Evolutionary conservation across 2,888 invertebrate genomes (phyloP), one percentile per base, ranked within the genome.

Genomic region (Branchipolynoe longqiensis): DNA sequence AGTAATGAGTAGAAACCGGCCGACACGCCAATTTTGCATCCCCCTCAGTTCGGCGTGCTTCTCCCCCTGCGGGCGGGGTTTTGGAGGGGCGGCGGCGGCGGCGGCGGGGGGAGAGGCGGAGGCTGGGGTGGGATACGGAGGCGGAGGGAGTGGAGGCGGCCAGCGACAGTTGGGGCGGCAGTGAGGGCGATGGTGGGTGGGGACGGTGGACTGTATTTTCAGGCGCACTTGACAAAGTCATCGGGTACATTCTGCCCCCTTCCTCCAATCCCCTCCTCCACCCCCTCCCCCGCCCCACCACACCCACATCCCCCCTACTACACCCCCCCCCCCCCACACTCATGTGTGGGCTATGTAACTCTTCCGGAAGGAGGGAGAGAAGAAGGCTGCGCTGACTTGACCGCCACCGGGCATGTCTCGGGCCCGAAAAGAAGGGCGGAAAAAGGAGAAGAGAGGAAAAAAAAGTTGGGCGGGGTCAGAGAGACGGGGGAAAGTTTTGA

Each of bases 391-490:
- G 18, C 14, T 54, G 54, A 18, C 54, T 54, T n/a, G n/a, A n/a
- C n/a, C n/a, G n/a, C n/a, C n/a, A n/a, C n/a, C n/a, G n/a, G n/a
- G n/a, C n/a, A n/a, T n/a, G n/a, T n/a, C n/a, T n/a, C n/a, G n/a
- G n/a, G n/a, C n/a, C n/a, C n/a, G n/a, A n/a, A n/a, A n/a, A n/a
- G 54, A 18, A 54, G 54, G 54, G 54, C 22, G 54, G 54, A 54
- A 54, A 18, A 54, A 54, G 54, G 54, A 12, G 18, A n/a, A n/a
- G n/a, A n/a, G n/a, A n/a, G n/a, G 36, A 33, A 33, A n/a, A 78
- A 78, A 78, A 78, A 78, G 78, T 78, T 78, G 48, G 22, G 78
- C 25, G 48, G 73, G 78, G 78, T 78, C 78, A 78, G 41, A 31
- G 78, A 48, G 78, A 48, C 54, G 28, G 18, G n/a, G 14, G 28